Evolutionary conservation across 2,797 vertebrate species (phyloP), one percentile per base, ranked within the genome.

Genomic region (Bovichtus variegatus): DNA sequence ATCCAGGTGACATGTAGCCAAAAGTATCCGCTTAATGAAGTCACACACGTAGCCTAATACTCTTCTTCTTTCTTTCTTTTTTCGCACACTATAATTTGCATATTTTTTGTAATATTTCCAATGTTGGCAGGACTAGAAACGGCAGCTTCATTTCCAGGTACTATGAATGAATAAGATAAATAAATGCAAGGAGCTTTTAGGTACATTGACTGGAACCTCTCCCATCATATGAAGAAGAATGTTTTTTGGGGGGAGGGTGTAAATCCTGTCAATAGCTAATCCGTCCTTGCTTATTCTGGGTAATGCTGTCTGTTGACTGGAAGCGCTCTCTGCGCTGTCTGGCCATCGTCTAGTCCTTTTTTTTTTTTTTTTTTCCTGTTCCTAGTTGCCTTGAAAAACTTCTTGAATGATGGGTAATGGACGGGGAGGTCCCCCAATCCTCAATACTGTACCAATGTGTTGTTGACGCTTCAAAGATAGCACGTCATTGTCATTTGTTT

Each of bases 401-500:
- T 76, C 36, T 81, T 86, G 87, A 90, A 87, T 94, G 90, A 91
- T 88, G 87, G 78, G 68, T 73, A 80, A 80, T 72, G 57, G 77
- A 74, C 36, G 18, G 78, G 88, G 65, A 76, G 18, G n/a, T 73
- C n/a, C 72, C 87, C 63, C 69, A 50, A 74, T 90, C 88, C 78
- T 89, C 80, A 80, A 91, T 91, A 93, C 91, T 93, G 92, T 93
- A 94, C 89, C 86, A 74, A 88, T 93, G 81, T 81, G 92, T 79
- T 88, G 63, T 89, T 61, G 54, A 76, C 72, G 76, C 76, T 80
- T 87, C 58, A 53, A 83, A 50, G 59, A 83, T 62, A 59, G 69
- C 78, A 12, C 62, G 58, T 78, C 47, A 60, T 84, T 79, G 54
- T 84, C 84, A 83, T 85, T 84, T 75, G 27, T 70, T 90, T 89